Percentiles rank a stretch among this genome's conserved stretches.
Evolutionary conservation across 2,797 vertebrate species (phyloP).

Genomic region (Momotus momota): DNA sequence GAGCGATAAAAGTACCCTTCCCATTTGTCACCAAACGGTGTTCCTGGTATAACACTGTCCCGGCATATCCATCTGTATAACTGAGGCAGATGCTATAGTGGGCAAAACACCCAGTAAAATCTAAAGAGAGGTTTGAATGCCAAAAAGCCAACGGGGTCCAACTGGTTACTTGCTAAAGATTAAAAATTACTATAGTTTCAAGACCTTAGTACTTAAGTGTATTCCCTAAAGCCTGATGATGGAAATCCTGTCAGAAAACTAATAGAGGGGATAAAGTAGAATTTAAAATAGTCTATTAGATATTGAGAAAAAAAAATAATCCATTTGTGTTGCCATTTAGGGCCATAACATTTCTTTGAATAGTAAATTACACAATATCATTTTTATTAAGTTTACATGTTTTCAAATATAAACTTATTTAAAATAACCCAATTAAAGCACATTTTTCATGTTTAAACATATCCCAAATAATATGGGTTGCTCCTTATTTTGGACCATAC

Average conservation of each 20-base stretch:
- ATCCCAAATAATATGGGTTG: background rate
- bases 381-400: slow-evolving; percentile 5
- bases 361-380: background rate
- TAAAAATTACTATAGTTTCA: slow-evolving; percentile 1
- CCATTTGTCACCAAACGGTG: background rate
- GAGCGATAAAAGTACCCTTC: background rate
- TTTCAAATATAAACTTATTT: slow-evolving; percentile 15
- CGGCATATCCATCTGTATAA: background rate
- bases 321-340: background rate
- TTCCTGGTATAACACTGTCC: background rate
- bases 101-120: background rate
- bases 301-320: background rate
- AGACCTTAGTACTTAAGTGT: background rate
- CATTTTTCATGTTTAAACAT: background rate
- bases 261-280: background rate
- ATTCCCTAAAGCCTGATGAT: background rate
- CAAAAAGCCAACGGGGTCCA: background rate
- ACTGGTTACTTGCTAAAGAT: background rate
- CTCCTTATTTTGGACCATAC: background rate
- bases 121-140: background rate
- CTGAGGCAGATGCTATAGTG: background rate
- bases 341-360: background rate
- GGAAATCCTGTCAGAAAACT: slow-evolving; percentile 21
- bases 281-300: slow-evolving; percentile 24
- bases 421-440: slow-evolving; percentile 18